Evolutionary conservation across 2,888 invertebrate genomes (phyloP).

Genomic region (Nymphalis c-album): DNA sequence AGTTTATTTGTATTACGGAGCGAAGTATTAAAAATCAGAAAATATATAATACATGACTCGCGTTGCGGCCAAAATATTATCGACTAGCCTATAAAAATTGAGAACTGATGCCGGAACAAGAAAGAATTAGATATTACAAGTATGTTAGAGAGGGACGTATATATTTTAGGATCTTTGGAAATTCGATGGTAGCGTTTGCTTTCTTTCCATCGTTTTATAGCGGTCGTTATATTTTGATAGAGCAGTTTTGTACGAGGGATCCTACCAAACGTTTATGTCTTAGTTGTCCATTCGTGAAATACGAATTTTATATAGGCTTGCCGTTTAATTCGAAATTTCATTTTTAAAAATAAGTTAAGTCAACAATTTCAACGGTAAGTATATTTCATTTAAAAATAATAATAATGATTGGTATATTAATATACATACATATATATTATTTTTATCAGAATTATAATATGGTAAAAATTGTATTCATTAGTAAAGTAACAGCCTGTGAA

Average conservation of each 20-base stretch:
- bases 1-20: not conserved
- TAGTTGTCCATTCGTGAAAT: slow-evolving; percentile 56
- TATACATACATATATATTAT: too few relatives aligned
- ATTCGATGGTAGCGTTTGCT: slow-evolving; percentile 73
- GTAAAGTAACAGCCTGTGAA: too few relatives aligned
- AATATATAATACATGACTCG: slow-evolving; percentile 78
- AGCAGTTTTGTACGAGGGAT: slow-evolving; percentile 72
- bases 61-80: slow-evolving; percentile 74
- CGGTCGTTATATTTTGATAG: slow-evolving; percentile 80
- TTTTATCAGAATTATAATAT: too few relatives aligned
- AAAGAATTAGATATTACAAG: slow-evolving; percentile 53
- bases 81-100: slow-evolving; percentile 74
- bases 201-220: slow-evolving; percentile 80
- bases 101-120: slow-evolving; percentile 67
- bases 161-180: slow-evolving; percentile 78
- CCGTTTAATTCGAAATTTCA: not conserved
- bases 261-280: slow-evolving; percentile 79
- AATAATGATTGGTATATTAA: too few relatives aligned
- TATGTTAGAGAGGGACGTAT: slow-evolving; percentile 62
- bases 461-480: too few relatives aligned
- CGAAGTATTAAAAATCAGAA: slow-evolving; percentile 62
- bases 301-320: slow-evolving; percentile 11
- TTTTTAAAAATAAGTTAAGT: too few relatives aligned
- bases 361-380: too few relatives aligned
- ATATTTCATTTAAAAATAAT: too few relatives aligned